Conservation (phyloP, 2,797 vertebrate species). For the Molossus alvarezi region DNA sequence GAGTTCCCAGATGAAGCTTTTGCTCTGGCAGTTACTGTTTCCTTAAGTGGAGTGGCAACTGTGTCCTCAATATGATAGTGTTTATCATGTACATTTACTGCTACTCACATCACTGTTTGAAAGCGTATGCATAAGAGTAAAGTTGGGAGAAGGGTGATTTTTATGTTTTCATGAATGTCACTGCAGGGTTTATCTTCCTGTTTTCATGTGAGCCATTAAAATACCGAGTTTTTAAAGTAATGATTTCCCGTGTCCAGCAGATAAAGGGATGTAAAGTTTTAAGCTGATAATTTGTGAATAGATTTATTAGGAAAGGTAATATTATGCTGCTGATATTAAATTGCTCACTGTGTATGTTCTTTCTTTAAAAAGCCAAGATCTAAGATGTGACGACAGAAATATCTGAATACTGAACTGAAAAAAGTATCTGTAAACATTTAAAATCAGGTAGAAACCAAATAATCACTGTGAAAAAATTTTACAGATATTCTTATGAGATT, state of each 20-base stretch:
- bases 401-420: not conserved
- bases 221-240: not conserved
- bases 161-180: not conserved
- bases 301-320: not conserved
- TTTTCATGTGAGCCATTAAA: constrained; percentile 17
- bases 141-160: not conserved
- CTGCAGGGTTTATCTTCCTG: not conserved
- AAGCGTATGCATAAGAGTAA: not conserved
- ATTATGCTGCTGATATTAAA: not conserved
- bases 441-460: constrained; percentile 6
- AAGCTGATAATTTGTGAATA: not conserved
- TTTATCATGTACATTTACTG: not conserved
- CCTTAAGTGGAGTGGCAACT: not conserved
- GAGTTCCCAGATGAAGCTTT: not conserved
- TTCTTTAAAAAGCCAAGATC: not conserved
- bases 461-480: not conserved
- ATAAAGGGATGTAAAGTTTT: not conserved
- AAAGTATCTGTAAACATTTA: constrained; percentile 1
- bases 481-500: not conserved
- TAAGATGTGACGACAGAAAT: not conserved
- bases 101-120: not conserved
- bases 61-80: not conserved
- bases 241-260: not conserved
- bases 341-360: not conserved
- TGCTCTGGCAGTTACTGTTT: not conserved